Percentiles rank a stretch among this genome's conserved stretches.
Conservation (phyloP, 2,797 vertebrate species). For the Limosa lapponica region DNA sequence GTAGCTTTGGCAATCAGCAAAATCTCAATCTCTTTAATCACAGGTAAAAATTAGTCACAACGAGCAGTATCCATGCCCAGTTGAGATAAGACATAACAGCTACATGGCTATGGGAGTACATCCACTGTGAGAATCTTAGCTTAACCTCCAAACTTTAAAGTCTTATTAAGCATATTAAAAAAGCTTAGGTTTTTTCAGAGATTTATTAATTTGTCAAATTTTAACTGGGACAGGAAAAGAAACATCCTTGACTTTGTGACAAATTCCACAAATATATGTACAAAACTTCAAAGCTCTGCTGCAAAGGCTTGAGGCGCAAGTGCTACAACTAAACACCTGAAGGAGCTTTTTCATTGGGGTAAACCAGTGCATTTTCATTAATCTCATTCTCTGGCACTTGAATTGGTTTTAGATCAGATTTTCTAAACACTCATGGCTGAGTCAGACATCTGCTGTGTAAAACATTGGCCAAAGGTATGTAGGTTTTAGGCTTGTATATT, state of each 20-base stretch:
- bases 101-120: background rate
- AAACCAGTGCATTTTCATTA: background rate
- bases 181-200: background rate
- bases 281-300: background rate
- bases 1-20: background rate
- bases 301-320: background rate
- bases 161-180: background rate
- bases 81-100: background rate
- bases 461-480: background rate
- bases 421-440: background rate
- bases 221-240: background rate
- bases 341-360: background rate
- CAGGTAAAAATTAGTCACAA: background rate
- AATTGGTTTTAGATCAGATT: background rate
- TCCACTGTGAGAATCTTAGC: background rate
- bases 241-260: background rate
- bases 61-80: background rate
- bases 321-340: background rate
- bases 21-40: background rate
- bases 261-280: fast-evolving
- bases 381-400: background rate
- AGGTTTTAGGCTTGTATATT: background rate
- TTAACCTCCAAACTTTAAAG: background rate
- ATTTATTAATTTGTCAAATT: background rate
- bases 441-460: background rate